phyloP scores from a whole-genome alignment of 2,888 invertebrate species.

The Didymodactylos carnosus region DNA sequence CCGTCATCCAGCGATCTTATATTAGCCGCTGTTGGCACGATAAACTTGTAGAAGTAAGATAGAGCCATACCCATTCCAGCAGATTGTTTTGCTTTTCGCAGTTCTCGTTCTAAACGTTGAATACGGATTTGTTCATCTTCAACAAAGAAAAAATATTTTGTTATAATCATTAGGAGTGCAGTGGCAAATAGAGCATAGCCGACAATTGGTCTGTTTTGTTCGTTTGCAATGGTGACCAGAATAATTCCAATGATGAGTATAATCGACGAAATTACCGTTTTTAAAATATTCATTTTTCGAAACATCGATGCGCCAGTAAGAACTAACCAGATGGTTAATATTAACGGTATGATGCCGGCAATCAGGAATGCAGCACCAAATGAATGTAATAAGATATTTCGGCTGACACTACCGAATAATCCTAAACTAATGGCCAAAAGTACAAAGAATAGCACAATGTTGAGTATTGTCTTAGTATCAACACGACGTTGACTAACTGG shows the following conservation, averaged over 20 bases:
- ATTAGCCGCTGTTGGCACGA: neutral
- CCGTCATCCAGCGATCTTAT: neutral
- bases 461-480: neutral
- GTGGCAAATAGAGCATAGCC: neutral
- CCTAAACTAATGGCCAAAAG: neutral
- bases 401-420: neutral
- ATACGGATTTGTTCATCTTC: neutral
- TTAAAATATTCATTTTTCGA: neutral
- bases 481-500: neutral
- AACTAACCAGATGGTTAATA: neutral
- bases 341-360: neutral
- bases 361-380: neutral
- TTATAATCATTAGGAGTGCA: neutral
- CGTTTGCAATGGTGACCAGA: neutral
- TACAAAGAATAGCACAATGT: neutral
- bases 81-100: neutral
- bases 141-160: neutral
- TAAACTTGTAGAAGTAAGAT: neutral
- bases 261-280: neutral
- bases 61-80: neutral
- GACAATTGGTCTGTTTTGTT: neutral
- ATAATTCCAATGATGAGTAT: neutral
- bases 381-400: neutral
- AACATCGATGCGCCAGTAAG: neutral
- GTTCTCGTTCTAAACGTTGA: neutral